A percentile compares a stretch with the other conserved stretches of the same genome.
These are phyloP conservation scores for Eurytoma californica DNA, from an alignment of 2,888 invertebrate species.

Conservation along the genomic window DNA sequence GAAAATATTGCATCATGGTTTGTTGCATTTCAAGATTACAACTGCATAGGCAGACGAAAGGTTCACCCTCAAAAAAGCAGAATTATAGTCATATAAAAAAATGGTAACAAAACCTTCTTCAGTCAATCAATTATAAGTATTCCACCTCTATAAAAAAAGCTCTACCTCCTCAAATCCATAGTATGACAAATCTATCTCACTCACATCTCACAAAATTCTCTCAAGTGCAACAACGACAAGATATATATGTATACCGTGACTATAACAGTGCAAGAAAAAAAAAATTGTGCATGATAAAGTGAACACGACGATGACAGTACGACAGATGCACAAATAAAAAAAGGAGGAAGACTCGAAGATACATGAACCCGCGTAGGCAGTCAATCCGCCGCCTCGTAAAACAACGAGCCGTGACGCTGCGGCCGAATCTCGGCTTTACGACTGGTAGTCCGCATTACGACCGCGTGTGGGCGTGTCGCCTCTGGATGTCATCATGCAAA, in stretches of 20 bases:
- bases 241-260: slow-evolving; percentile 2
- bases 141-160: too few relatives aligned
- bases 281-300: background rate
- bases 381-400: slow-evolving; percentile 21
- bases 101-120: too few relatives aligned
- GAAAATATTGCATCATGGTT: too few relatives aligned
- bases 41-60: background rate
- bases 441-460: background rate
- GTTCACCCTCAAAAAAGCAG: background rate
- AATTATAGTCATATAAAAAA: background rate
- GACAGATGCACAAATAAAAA: background rate
- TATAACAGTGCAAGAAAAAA: background rate
- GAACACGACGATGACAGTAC: slow-evolving; percentile 7
- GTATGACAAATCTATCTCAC: background rate
- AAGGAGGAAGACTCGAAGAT: background rate
- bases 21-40: too few relatives aligned
- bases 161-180: too few relatives aligned
- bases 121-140: too few relatives aligned
- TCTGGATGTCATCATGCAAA: background rate
- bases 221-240: slow-evolving; percentile 25
- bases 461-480: background rate
- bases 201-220: background rate
- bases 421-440: background rate
- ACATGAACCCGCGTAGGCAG: too few relatives aligned
- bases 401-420: slow-evolving; percentile 13